phyloP scores from a whole-genome alignment of 2,888 invertebrate genomes.

The Disparrhopalites patrizii region DNA sequence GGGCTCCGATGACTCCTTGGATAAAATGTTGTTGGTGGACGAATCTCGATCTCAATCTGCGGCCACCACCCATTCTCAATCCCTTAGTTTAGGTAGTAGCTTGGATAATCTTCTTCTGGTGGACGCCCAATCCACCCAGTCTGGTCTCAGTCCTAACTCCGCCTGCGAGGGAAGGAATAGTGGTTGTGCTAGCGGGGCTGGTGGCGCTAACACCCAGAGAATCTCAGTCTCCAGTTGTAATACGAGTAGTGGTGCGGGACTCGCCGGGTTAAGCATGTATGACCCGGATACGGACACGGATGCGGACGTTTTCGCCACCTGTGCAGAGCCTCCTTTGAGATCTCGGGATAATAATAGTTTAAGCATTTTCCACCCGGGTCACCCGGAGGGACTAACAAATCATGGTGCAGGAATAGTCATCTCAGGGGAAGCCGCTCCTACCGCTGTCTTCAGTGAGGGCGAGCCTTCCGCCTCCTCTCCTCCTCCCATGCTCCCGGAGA shows the following conservation, averaged over 20 bases:
- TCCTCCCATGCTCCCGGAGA: neutral
- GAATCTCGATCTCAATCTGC: constrained; percentile 29
- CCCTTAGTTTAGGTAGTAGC: constrained; percentile 39
- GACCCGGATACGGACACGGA: constrained; percentile 42
- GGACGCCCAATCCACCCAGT: constrained; percentile 41
- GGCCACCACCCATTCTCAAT: constrained; percentile 31
- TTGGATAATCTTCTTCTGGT: constrained; percentile 46
- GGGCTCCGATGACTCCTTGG: constrained; percentile 35
- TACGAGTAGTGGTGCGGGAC: constrained; percentile 31
- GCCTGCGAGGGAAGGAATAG: constrained; percentile 7
- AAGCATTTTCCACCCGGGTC: constrained; percentile 34
- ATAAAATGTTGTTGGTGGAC: constrained; percentile 30
- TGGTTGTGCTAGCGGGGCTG: neutral
- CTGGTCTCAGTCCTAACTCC: constrained; percentile 46
- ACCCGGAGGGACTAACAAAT: constrained; percentile 45
- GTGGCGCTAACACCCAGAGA: constrained; percentile 7
- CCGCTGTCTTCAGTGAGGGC: neutral
- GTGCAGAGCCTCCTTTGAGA: constrained; percentile 14
- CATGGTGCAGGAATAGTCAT: constrained; percentile 30
- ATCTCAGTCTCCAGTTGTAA: constrained; percentile 14
- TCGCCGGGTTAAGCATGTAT: constrained; percentile 28
- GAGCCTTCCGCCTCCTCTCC: neutral
- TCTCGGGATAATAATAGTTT: neutral
- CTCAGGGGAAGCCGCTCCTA: constrained; percentile 11
- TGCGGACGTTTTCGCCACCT: constrained; percentile 45